Conservation (phyloP, 2,888 invertebrate genomes). For the Hemistola chrysoprasaria region DNA sequence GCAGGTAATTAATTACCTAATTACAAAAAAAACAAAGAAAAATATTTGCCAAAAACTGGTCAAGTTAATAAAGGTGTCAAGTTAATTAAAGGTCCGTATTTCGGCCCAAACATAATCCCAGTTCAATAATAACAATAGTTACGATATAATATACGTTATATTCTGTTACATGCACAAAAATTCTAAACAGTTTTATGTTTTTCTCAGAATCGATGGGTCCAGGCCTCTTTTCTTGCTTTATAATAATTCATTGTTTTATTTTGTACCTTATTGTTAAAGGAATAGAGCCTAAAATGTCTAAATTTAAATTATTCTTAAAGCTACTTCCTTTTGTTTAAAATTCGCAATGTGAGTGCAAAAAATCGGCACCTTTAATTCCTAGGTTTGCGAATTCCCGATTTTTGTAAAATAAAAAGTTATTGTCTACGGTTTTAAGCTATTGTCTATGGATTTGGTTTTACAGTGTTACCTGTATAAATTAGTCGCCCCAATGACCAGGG, state of each 20-base stretch:
- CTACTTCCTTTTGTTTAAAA: slow-evolving; percentile 57
- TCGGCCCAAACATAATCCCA: slow-evolving; percentile 9
- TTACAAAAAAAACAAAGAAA: too few relatives aligned
- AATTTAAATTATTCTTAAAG: neutral
- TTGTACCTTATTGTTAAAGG: neutral
- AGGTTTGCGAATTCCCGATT: slow-evolving; percentile 23
- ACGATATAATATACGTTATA: slow-evolving; percentile 17
- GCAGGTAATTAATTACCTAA: too few relatives aligned
- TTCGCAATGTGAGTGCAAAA: slow-evolving; percentile 40
- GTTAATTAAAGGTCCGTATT: slow-evolving; percentile 14
- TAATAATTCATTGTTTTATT: slow-evolving; percentile 1
- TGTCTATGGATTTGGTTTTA: slow-evolving; percentile 1
- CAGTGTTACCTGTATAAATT: slow-evolving; percentile 10
- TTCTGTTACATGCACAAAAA: slow-evolving; percentile 54
- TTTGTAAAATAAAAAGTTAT: slow-evolving; percentile 22
- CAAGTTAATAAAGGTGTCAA: slow-evolving; percentile 11
- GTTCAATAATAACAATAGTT: slow-evolving; percentile 30
- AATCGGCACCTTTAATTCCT: slow-evolving; percentile 19
- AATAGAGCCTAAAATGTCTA: neutral
- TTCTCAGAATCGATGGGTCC: slow-evolving; percentile 31
- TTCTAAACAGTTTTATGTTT: slow-evolving; percentile 55
- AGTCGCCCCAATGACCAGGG: slow-evolving; percentile 1
- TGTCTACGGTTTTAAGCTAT: slow-evolving; percentile 13
- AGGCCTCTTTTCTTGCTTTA: slow-evolving; percentile 25
- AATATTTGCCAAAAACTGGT: too few relatives aligned